Percentiles rank a stretch among this genome's conserved stretches.
Conservation (phyloP, 2,797 vertebrate genomes). For the Galaxias olidus region DNA sequence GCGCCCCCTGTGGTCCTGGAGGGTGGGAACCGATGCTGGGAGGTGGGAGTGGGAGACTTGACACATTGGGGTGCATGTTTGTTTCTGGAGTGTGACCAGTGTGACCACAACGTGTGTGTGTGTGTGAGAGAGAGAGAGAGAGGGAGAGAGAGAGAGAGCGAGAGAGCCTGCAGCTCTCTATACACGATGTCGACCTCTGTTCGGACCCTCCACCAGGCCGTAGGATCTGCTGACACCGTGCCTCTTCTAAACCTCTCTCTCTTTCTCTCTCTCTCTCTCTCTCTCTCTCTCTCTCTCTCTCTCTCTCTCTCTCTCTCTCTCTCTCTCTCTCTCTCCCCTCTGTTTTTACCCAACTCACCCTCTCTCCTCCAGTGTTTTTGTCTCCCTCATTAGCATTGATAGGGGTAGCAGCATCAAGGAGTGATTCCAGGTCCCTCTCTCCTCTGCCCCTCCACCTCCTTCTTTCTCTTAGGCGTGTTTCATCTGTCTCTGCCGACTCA, state of each 20-base stretch:
- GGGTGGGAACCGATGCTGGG: neutral
- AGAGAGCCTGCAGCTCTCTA: constrained; percentile 20
- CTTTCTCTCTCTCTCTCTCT: constrained; percentile 39
- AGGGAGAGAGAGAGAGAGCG: neutral
- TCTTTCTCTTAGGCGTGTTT: constrained; percentile 16
- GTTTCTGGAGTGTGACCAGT: too few species aligned
- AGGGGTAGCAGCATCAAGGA: too few species aligned
- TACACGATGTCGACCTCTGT: too few species aligned
- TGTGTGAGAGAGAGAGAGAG: neutral
- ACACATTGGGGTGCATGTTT: too few species aligned
- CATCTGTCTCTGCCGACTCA: constrained; percentile 20
- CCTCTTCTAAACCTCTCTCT: neutral
- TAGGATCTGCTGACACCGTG: constrained; percentile 36
- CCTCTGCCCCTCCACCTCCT: constrained; percentile 18
- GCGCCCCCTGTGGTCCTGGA: neutral
- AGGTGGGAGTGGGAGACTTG: too few species aligned
- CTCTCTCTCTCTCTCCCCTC: neutral
- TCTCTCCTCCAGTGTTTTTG: constrained; percentile 5
- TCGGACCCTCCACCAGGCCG: too few species aligned
- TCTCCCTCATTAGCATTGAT: neutral
- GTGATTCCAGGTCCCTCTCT: neutral
- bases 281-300: neutral
- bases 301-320: constrained; percentile 1
- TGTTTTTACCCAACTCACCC: constrained; percentile 24
- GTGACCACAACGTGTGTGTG: neutral